Evolutionary conservation across 2,113 vertebrate species (phyloP), one percentile per base, ranked within the genome.

Genomic region (Perccottus glenii): DNA sequence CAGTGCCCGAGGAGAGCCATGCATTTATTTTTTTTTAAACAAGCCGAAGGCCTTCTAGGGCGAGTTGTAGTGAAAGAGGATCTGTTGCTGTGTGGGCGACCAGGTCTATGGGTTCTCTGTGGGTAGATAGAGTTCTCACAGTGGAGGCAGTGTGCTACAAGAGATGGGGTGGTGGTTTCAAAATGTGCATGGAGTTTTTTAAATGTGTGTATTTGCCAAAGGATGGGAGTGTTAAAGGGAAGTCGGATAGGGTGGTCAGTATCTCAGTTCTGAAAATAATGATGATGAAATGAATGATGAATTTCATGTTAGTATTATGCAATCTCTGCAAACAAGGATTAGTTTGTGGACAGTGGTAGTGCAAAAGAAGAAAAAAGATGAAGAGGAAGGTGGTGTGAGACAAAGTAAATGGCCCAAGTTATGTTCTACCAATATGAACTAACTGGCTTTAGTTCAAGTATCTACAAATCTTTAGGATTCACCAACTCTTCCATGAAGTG

Each of bases 71-170:
- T 77, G 64, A 83, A 80, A 83, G 70, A 61, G 68, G 73, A 77
- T 74, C 70, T 85, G 75, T 83, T 79, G 61, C 61, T 56, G 46
- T 55, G 69, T 70, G 53, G 61, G 36, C 48, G 6, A 50, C 58
- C 57, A 58, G 81, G 56, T 84, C 71, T 66, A 53, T 1, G 2
- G 60, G 52, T 15, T 32, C 63, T 74, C 62, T n/a, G n/a, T n/a
- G n/a, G n/a, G 61, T 51, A 38, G 36, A 51, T 73, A 64, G 19
- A 27, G 19, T 27, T 27, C 19, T 27, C 19, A 88, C 83, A 84
- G 77, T 80, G 80, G n/a, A 6, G 59, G 32, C 72, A 78, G 73
- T 88, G 81, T 87, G 62, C 60, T 56, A 45, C 11, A 59, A 15
- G 4, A 65, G 57, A 44, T 10, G 36, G 45, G 15, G 40, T 52